A percentile compares a stretch with the other conserved stretches of the same genome.
Evolutionary conservation across 2,797 vertebrate genomes (phyloP).

Genomic region (Pipistrellus pygmaeus): DNA sequence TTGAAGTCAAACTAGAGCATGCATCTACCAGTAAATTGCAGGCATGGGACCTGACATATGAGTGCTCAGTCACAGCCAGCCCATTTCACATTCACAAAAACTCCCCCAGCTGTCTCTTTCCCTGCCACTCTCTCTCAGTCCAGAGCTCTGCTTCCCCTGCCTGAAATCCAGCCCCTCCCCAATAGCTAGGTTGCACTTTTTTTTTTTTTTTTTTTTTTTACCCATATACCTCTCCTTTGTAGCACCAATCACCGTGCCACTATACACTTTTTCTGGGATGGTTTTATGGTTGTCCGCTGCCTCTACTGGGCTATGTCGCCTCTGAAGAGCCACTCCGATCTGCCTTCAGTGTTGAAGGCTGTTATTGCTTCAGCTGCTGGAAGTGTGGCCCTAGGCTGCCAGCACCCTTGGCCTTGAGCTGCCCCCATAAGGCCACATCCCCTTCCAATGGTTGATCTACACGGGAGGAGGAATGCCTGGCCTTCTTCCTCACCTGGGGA

Average conservation of each 20-base stretch:
- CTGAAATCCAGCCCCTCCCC: background rate
- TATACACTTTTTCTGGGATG: background rate
- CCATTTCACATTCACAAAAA: background rate
- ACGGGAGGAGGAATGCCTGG: background rate
- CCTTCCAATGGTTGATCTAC: background rate
- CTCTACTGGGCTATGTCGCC: background rate
- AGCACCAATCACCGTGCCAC: background rate
- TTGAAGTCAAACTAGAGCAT: background rate
- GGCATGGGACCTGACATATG: accelerated
- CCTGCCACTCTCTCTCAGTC: background rate
- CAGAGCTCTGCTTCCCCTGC: background rate
- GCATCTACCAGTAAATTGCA: background rate
- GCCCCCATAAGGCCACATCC: background rate
- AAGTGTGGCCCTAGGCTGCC: background rate
- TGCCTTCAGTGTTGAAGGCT: background rate
- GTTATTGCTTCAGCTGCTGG: background rate
- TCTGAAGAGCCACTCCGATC: background rate
- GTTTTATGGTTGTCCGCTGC: background rate
- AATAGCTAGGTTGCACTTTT: background rate
- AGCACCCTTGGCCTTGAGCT: background rate
- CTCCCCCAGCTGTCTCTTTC: background rate
- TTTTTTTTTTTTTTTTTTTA: background rate
- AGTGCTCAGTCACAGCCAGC: accelerated
- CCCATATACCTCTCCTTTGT: background rate
- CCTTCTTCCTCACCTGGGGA: background rate